Evolutionary conservation across 2,113 vertebrate genomes (phyloP).

Genomic region (Arothron firmamentum): DNA sequence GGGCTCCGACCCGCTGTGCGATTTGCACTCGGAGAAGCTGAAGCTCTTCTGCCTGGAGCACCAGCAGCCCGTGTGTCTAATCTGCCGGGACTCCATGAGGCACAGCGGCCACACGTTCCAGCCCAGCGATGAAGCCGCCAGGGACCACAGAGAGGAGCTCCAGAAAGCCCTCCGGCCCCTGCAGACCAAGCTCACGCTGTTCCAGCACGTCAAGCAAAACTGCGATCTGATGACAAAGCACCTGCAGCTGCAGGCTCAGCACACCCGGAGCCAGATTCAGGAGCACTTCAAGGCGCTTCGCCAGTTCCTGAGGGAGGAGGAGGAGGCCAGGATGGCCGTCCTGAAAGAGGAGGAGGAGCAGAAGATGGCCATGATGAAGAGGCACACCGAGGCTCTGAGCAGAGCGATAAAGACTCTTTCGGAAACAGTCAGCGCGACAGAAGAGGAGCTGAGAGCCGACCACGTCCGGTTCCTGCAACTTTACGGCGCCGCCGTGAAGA

Average conservation of each 20-base stretch:
- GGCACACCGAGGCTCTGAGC: constrained; percentile 19
- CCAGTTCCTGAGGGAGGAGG: constrained; percentile 21
- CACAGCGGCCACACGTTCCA: constrained; percentile 27
- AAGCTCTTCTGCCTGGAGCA: constrained; percentile 42
- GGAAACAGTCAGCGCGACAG: background rate
- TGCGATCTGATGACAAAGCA: background rate
- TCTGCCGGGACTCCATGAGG: constrained; percentile 30
- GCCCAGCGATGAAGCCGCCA: constrained; percentile 6
- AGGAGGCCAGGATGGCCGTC: constrained; percentile 11
- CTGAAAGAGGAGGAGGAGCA: constrained; percentile 6
- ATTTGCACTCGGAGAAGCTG: constrained; percentile 25
- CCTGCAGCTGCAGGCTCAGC: constrained; percentile 1
- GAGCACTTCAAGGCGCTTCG: constrained; percentile 16
- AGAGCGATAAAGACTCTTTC: background rate
- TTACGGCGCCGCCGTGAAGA: background rate
- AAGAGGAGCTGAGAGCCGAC: background rate
- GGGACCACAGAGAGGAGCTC: constrained; percentile 3
- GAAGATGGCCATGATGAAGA: constrained; percentile 10
- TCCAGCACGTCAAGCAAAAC: background rate
- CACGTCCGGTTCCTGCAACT: background rate
- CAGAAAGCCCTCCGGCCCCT: background rate
- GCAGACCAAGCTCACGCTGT: background rate
- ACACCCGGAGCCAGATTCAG: constrained; percentile 17
- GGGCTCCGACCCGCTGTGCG: constrained; percentile 4
- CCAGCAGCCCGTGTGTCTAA: constrained; percentile 15